Conservation (phyloP, 2,888 invertebrate species). For the Drosophila cyrtoloma region DNA sequence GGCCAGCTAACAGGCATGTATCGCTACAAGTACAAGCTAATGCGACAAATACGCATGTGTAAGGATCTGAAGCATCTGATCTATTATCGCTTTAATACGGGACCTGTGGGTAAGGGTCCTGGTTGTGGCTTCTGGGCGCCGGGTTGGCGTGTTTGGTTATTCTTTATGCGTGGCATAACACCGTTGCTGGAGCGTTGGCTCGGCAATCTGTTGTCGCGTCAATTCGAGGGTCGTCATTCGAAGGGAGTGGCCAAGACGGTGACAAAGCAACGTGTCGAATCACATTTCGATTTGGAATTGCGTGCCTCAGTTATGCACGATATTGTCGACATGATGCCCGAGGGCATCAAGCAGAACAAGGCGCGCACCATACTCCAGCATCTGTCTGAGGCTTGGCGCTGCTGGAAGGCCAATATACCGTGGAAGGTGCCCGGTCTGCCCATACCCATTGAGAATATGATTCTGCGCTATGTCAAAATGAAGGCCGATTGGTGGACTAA, state of each 20-base stretch:
- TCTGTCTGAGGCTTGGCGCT: slow-evolving; percentile 99
- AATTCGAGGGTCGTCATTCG: slow-evolving; percentile 99
- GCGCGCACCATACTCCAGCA: slow-evolving; percentile 99
- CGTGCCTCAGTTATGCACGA: slow-evolving; percentile 98
- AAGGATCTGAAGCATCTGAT: slow-evolving; percentile 99
- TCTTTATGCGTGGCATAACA: slow-evolving; percentile 99
- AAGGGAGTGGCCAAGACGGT: slow-evolving; percentile 99
- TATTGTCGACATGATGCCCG: slow-evolving; percentile 99
- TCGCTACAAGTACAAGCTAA: slow-evolving; percentile 98
- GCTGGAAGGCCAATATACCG: slow-evolving; percentile 99
- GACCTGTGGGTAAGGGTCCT: slow-evolving; percentile 99
- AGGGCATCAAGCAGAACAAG: slow-evolving; percentile 99
- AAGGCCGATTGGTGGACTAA: slow-evolving; percentile 99
- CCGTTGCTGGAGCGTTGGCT: slow-evolving; percentile 99
- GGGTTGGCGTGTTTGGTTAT: slow-evolving; percentile 99
- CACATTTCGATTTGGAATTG: slow-evolving; percentile 99
- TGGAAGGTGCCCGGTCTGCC: slow-evolving; percentile 99
- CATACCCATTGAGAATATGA: slow-evolving; percentile 99
- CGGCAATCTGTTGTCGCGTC: slow-evolving; percentile 98
- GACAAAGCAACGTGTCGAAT: slow-evolving; percentile 99
- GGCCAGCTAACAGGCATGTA: slow-evolving; percentile 99
- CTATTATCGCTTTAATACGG: slow-evolving; percentile 99
- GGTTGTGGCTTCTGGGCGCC: slow-evolving; percentile 99
- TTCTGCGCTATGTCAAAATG: slow-evolving; percentile 99
- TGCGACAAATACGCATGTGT: slow-evolving; percentile 99